A percentile compares a stretch with the other conserved stretches of the same genome.
Conservation (phyloP, 53 echinoderm and acorn worm genomes). For the Holothuria leucospilota region DNA sequence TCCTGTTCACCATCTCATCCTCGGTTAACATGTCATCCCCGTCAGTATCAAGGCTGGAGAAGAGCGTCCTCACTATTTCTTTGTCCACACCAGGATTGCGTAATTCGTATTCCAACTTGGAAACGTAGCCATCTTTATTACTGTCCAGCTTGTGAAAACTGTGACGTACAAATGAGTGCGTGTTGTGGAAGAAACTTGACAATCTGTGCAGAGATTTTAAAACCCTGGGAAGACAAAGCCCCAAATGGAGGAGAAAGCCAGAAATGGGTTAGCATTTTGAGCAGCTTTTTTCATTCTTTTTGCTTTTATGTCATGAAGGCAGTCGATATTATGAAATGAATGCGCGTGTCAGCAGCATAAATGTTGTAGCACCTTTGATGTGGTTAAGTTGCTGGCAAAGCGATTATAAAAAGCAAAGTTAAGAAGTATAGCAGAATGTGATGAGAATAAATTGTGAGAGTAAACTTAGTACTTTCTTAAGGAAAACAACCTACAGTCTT, state of each 20-base stretch:
- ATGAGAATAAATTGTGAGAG: no score
- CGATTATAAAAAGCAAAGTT: no score
- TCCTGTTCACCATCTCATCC: constrained; percentile 5
- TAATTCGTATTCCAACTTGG: constrained; percentile 31
- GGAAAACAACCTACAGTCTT: no score
- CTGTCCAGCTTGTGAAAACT: constrained; percentile 9
- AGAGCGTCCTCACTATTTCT: constrained; percentile 44
- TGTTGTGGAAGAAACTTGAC: constrained; percentile 42
- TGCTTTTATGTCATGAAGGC: no score
- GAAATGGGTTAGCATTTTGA: constrained; percentile 18
- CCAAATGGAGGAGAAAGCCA: constrained; percentile 19
- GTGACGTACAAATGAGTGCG: constrained; percentile 19
- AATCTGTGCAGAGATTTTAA: constrained; percentile 51
- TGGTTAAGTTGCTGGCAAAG: no score
- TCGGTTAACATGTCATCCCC: constrained; percentile 20
- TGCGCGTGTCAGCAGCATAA: background rate
- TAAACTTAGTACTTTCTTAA: no score
- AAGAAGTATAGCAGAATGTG: no score
- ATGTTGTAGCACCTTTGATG: no score
- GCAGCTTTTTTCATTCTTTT: background rate
- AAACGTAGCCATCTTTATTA: constrained; percentile 19
- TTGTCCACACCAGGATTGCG: constrained; percentile 29
- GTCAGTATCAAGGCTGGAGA: constrained; percentile 13
- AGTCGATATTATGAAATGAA: background rate
- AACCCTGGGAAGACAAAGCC: constrained; percentile 19